Conservation (phyloP, 1,140 invertebrate species). For the Ips typographus region DNA sequence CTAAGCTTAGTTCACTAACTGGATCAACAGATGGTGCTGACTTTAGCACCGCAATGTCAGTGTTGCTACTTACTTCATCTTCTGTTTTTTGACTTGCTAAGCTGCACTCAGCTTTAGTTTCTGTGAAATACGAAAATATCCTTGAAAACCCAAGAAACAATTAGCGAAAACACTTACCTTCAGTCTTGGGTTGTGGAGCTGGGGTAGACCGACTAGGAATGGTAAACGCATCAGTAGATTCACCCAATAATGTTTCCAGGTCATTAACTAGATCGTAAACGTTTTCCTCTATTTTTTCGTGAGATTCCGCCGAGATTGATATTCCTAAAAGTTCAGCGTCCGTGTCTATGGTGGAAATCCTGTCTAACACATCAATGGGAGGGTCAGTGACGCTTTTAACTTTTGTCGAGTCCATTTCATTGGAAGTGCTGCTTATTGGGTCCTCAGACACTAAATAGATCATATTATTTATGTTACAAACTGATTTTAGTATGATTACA, state of each 20-base stretch:
- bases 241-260: constrained; percentile 48
- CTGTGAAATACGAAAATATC: no score
- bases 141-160: no score
- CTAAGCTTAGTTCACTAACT: no score
- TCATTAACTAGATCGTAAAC: constrained; percentile 51
- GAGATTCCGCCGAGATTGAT: constrained; percentile 41
- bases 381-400: constrained; percentile 11
- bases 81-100: no score
- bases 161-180: background rate
- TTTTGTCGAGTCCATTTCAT: constrained; percentile 35
- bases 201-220: constrained; percentile 11
- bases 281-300: constrained; percentile 48
- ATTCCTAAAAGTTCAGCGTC: constrained; percentile 47
- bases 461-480: background rate
- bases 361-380: background rate
- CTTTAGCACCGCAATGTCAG: no score
- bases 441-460: constrained; percentile 41
- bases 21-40: no score
- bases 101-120: no score
- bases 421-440: constrained; percentile 48
- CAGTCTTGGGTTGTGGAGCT: constrained; percentile 5
- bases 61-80: no score
- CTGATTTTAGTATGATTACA: constrained; percentile 1
- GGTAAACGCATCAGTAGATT: constrained; percentile 39
- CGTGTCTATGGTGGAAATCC: constrained; percentile 32